phyloP scores from a whole-genome alignment of 1,140 invertebrate genomes.

The Tetranychus urticae region DNA sequence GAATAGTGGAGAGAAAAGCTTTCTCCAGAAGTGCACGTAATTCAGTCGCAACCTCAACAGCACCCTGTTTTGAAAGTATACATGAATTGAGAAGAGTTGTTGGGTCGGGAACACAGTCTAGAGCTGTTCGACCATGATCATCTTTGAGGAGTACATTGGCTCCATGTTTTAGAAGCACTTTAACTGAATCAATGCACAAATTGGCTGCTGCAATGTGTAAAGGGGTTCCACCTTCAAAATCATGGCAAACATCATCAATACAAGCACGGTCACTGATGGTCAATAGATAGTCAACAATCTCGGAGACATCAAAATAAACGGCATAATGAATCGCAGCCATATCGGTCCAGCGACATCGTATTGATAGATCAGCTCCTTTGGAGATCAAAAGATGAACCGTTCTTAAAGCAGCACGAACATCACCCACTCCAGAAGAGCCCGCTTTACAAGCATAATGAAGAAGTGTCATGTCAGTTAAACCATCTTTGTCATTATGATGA shows the following conservation, averaged over 20 bases:
- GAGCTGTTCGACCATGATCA: slow-evolving; percentile 20
- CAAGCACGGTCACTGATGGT: slow-evolving; percentile 9
- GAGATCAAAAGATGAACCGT: slow-evolving; percentile 20
- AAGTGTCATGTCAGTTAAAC: slow-evolving; percentile 31
- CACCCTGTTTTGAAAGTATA: slow-evolving; percentile 12
- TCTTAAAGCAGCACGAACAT: slow-evolving; percentile 19
- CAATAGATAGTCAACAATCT: slow-evolving; percentile 22
- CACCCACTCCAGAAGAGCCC: slow-evolving; percentile 27
- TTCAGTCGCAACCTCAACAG: slow-evolving; percentile 15
- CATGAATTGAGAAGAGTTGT: not conserved
- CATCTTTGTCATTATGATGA: slow-evolving; percentile 28
- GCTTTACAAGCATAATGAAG: slow-evolving; percentile 31
- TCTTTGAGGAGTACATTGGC: slow-evolving; percentile 24
- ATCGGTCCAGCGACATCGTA: slow-evolving; percentile 30
- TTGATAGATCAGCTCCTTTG: slow-evolving; percentile 24
- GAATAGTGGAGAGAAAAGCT: slow-evolving; percentile 11
- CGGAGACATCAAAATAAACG: slow-evolving; percentile 29
- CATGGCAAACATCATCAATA: slow-evolving; percentile 24
- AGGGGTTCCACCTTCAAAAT: slow-evolving; percentile 28
- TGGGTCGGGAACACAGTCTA: slow-evolving; percentile 14
- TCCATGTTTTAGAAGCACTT: slow-evolving; percentile 24
- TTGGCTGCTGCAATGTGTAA: slow-evolving; percentile 30
- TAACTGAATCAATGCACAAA: slow-evolving; percentile 24
- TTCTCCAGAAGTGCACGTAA: slow-evolving; percentile 20
- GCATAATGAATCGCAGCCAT: slow-evolving; percentile 32